Conservation (phyloP, 2,888 invertebrate species). For the Phaedon cochleariae region DNA sequence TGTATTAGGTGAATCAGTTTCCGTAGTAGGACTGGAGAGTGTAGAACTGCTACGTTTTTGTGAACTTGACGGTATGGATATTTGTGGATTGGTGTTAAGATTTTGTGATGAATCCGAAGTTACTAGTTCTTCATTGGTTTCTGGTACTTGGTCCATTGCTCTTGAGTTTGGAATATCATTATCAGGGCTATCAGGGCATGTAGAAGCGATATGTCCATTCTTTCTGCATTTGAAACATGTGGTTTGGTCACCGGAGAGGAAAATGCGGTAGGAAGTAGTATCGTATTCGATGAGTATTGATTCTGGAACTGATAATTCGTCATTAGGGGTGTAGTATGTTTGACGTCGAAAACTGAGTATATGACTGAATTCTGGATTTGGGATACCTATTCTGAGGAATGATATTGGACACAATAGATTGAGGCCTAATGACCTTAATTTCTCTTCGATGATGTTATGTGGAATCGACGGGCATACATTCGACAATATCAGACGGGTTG, state of each 20-base stretch:
- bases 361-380: constrained; percentile 33
- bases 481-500: constrained; percentile 43
- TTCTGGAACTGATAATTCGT: constrained; percentile 13
- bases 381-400: constrained; percentile 39
- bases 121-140: constrained; percentile 17
- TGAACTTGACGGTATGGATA: background rate
- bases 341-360: constrained; percentile 45
- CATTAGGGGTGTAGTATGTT: constrained; percentile 31
- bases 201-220: constrained; percentile 36
- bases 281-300: constrained; percentile 30
- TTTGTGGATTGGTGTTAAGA: background rate
- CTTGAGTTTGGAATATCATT: background rate
- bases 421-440: constrained; percentile 31
- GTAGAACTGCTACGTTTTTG: constrained; percentile 6
- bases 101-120: background rate
- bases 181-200: constrained; percentile 31
- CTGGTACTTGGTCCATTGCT: background rate
- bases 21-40: background rate
- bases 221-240: constrained; percentile 42
- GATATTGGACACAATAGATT: constrained; percentile 37
- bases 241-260: constrained; percentile 27
- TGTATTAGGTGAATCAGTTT: background rate
- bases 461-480: constrained; percentile 45
- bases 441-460: constrained; percentile 33
- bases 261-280: constrained; percentile 35